Conservation (phyloP, 2,888 invertebrate species). For the Tetramorium bicarinatum region DNA sequence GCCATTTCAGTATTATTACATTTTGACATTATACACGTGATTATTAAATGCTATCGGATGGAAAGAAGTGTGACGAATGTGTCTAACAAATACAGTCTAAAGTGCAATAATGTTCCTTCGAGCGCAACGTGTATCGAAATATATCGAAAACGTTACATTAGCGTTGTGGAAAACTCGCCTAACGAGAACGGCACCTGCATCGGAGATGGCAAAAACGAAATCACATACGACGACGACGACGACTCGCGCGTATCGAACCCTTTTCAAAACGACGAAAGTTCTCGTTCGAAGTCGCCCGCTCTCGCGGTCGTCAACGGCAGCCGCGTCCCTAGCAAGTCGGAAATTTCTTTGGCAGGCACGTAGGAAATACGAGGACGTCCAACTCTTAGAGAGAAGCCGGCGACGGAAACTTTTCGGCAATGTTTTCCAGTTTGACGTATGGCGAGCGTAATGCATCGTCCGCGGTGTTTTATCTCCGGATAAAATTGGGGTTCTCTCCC, state of each 20-base stretch:
- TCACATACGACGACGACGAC: slow-evolving; percentile 37
- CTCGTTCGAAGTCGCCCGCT: slow-evolving; percentile 35
- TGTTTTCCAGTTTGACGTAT: slow-evolving; percentile 49
- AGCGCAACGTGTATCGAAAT: not conserved
- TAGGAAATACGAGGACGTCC: slow-evolving; percentile 44
- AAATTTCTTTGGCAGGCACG: slow-evolving; percentile 58
- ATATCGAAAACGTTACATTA: slow-evolving; percentile 24
- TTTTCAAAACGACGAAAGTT: slow-evolving; percentile 53
- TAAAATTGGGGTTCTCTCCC: slow-evolving; percentile 7
- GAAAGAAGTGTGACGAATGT: not conserved
- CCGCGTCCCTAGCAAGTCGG: slow-evolving; percentile 55
- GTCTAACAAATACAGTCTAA: not conserved
- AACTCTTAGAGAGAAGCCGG: slow-evolving; percentile 41
- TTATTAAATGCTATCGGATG: not conserved
- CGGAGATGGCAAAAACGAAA: slow-evolving; percentile 35
- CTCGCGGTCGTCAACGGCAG: slow-evolving; percentile 51
- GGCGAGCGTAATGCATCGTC: slow-evolving; percentile 23
- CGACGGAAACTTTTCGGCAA: slow-evolving; percentile 49
- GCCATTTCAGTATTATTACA: not conserved
- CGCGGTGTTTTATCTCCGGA: slow-evolving; percentile 5
- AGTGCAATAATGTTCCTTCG: not conserved
- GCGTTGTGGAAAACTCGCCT: slow-evolving; percentile 21
- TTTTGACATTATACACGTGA: not conserved
- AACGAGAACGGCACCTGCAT: slow-evolving; percentile 6
- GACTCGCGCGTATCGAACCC: slow-evolving; percentile 41